phyloP scores from a whole-genome alignment of 2,797 vertebrate genomes.

The Gastrophryne carolinensis region DNA sequence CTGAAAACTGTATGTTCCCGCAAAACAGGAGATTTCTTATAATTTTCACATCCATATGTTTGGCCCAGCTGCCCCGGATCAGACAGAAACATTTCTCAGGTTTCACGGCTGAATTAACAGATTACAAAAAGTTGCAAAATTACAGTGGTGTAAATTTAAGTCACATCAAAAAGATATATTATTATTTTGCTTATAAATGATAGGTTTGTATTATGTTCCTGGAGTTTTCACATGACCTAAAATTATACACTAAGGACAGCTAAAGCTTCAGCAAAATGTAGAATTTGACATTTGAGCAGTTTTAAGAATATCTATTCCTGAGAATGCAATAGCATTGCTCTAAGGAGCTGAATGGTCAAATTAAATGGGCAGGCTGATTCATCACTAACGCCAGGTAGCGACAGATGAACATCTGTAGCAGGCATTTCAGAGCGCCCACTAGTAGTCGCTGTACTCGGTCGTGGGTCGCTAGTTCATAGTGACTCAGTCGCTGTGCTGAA shows the following conservation, averaged over 20 bases:
- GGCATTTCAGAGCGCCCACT: too few species aligned
- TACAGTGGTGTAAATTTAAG: neutral
- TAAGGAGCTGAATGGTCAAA: too few species aligned
- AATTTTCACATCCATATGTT: neutral
- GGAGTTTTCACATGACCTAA: neutral
- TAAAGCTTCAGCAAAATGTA: neutral
- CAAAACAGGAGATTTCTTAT: neutral
- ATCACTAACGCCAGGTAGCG: too few species aligned
- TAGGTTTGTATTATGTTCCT: neutral
- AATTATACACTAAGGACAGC: neutral
- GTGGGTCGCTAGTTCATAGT: too few species aligned
- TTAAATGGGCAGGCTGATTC: too few species aligned
- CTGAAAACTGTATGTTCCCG: neutral
- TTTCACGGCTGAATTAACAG: neutral
- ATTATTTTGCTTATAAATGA: neutral
- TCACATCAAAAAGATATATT: neutral
- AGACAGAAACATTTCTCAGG: neutral
- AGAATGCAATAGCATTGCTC: too few species aligned
- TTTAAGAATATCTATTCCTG: too few species aligned
- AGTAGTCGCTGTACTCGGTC: too few species aligned
- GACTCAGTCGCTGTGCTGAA: too few species aligned
- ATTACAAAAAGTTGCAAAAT: neutral
- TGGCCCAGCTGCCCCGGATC: neutral
- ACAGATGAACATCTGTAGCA: too few species aligned
- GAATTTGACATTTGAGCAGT: too few species aligned